Conservation (phyloP, 2,888 invertebrate genomes). For the Taenaris catops region DNA sequence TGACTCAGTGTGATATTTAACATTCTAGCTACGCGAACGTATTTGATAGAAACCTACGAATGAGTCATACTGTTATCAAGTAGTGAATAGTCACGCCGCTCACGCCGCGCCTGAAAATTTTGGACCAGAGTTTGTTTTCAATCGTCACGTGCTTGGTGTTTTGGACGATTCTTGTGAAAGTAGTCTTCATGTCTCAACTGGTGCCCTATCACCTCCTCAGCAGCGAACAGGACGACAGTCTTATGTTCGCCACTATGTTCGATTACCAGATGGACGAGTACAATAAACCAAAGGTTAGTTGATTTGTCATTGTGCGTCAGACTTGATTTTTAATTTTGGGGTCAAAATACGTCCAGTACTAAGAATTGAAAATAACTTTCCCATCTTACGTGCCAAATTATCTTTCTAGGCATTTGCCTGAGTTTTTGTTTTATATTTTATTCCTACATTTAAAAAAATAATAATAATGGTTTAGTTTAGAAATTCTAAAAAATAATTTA, state of each 20-base stretch:
- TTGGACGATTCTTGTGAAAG: slow-evolving; percentile 53
- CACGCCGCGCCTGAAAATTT: slow-evolving; percentile 43
- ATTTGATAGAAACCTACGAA: slow-evolving; percentile 45
- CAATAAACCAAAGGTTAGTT: slow-evolving; percentile 66
- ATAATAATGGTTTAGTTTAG: neutral
- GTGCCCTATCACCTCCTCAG: slow-evolving; percentile 75
- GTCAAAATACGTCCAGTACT: slow-evolving; percentile 29
- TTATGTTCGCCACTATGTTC: slow-evolving; percentile 78
- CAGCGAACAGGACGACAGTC: slow-evolving; percentile 76
- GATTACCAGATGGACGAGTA: slow-evolving; percentile 72
- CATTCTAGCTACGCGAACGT: slow-evolving; percentile 69
- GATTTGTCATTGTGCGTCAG: slow-evolving; percentile 12
- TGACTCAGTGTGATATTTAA: slow-evolving; percentile 75
- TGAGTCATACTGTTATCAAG: slow-evolving; percentile 72
- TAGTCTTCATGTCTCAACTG: slow-evolving; percentile 82
- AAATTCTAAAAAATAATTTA: slow-evolving; percentile 1
- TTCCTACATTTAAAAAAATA: no score
- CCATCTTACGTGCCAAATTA: slow-evolving; percentile 29
- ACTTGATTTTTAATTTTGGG: slow-evolving; percentile 13
- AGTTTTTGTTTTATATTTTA: neutral
- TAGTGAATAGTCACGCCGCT: slow-evolving; percentile 49
- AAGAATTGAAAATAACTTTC: slow-evolving; percentile 51
- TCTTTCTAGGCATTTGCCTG: no score
- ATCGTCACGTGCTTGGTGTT: slow-evolving; percentile 43
- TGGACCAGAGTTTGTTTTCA: slow-evolving; percentile 43